Conservation (phyloP, 2,113 vertebrate species). For the Brienomyrus longianalis region DNA sequence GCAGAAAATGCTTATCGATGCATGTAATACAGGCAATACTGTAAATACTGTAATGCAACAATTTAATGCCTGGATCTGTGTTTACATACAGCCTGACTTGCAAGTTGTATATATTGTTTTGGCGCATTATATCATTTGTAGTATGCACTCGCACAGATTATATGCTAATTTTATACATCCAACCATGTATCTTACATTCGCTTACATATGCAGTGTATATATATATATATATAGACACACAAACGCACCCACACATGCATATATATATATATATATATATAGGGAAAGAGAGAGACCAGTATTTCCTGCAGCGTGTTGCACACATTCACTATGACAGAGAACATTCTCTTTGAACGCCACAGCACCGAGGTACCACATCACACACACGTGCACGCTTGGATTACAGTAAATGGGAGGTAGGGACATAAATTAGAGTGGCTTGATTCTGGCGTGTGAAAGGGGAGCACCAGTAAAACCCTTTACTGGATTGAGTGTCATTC, state of each 20-base stretch:
- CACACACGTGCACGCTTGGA: background rate
- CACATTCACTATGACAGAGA: background rate
- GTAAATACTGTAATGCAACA: background rate
- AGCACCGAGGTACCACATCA: background rate
- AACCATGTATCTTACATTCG: background rate
- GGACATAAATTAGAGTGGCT: background rate
- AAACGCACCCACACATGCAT: too few relatives aligned
- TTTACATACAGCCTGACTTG: background rate
- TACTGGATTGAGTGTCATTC: background rate
- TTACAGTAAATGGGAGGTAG: background rate
- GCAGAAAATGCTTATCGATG: background rate
- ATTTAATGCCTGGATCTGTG: background rate
- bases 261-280: too few relatives aligned
- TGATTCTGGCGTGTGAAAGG: background rate
- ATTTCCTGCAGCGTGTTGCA: background rate
- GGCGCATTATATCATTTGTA: background rate
- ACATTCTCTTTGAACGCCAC: too few relatives aligned
- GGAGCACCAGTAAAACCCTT: background rate
- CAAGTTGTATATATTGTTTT: background rate
- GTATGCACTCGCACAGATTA: background rate
- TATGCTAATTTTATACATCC: background rate
- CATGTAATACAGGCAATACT: background rate
- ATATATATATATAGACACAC: too few relatives aligned
- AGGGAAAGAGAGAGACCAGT: too few relatives aligned
- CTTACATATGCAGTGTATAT: too few relatives aligned